Base-by-base conservation (phyloP, 2,888 invertebrate genomes). In the Lycophotia porphyrea region DNA sequence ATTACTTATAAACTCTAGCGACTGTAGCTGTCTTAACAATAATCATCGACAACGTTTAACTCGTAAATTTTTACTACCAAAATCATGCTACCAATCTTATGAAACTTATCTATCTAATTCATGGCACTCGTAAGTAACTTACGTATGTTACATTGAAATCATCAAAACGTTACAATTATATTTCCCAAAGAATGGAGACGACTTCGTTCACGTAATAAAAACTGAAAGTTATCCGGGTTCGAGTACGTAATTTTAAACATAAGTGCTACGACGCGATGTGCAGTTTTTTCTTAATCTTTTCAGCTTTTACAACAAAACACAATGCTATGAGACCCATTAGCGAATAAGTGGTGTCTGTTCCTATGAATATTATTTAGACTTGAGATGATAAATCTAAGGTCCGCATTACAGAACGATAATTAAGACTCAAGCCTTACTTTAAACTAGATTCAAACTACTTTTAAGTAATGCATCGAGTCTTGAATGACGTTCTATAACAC, bases 121-220 rank as follows among this genome's bases (percentile, higher is more conserved):
- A 31, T 18, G 55, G 27, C 18, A 8, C 7, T 55, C 55, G 7
- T 55, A 27, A 7, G 27, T 27, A 18, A 18, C 55, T 27, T 27
- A 55, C 18, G 18, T 52, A 52, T 0, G 52, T 52, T n/a, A 15
- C 24, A 44, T 47, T 34, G 31, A 39, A 31, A 47, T 21, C 31
- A 49, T 42, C 31, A 34, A 31, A 24, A 24, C 11, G 7, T 27
- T 5, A 39, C 13, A 52, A 77, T 64, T 49, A 13, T 24, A 24
- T 52, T 52, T 27, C 42, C 34, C 39, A 27, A 74, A 49, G 34
- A 52, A 77, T 24, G 27, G 13, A 52, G 27, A 63, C 8, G 7
- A 44, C 7, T 61, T 34, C 8, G 24, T 78, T 65, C 36, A 31
- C 15, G 24, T 77, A 31, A 27, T 77, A 31, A 27, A 63, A 36